Base-by-base conservation (phyloP, 2,888 invertebrate genomes). In the Drosophila quinaria region DNA sequence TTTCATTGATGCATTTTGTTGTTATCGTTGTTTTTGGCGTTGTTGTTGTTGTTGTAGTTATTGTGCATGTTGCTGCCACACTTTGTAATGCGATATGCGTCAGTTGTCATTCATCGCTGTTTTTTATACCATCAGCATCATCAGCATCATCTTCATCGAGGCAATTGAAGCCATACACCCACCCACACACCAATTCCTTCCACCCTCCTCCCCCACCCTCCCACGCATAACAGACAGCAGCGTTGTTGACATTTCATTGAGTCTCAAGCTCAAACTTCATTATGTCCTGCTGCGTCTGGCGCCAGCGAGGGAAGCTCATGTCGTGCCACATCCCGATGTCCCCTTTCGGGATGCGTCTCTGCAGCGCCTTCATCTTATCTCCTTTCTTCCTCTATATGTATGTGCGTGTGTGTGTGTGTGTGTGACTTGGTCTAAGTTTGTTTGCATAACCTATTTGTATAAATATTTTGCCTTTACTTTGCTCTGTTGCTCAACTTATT, bases 391-490 rank as follows among this genome's bases (percentile, higher is more conserved):
- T 9, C 22, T 60, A 49, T 55, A 41, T 65, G 33, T 5, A 8
- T 33, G 19, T 47, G 15, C 52, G 22, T 60, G 25, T 60, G 44
- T 54, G 49, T 55, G 47, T 72, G 64, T 70, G 64, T 75, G 68
- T 74, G 78, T 81, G 78, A 74, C 75, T 88, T 78, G 74, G 77
- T 88, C 84, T 81, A 78, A 88, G 89, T 90, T 82, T 88, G 87
- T 80, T 80, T 89, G 89, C 83, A 84, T 90, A 85, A 89, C 89
- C 89, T 90, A 90, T 90, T 88, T 88, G 84, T 87, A 88, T 89
- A 88, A 89, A 89, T 90, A 90, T 88, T 87, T 90, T 84, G 88
- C 85, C 81, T 83, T 81, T 70, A 66, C 72, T 71, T 74, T 64
- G 82, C 85, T 84, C 82, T 84, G 81, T 78, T 81, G 81, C 84